Percentiles rank a stretch among this genome's conserved stretches.
Evolutionary conservation across 53 echinoderm and acorn worm genomes (phyloP).

Genomic region (Glandiceps talaboti): DNA sequence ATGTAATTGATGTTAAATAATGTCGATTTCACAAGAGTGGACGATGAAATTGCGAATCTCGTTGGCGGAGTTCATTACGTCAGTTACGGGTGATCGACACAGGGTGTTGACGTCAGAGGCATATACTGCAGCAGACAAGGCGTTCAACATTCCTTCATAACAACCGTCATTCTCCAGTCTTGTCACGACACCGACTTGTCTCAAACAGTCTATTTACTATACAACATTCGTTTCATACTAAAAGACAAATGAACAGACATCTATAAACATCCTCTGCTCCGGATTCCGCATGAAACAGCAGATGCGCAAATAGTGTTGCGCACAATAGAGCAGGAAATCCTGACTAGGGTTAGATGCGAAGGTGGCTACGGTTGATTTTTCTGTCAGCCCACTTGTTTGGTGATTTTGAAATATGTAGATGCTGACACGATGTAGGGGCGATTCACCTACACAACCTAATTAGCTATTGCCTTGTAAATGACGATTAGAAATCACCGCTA

Average conservation of each 20-base stretch:
- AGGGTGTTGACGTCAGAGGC: no score
- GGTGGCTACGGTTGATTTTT: not conserved
- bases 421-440: not conserved
- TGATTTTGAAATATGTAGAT: not conserved
- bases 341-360: not conserved
- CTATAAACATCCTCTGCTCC: not conserved
- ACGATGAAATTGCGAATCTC: no score
- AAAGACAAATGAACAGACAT: not conserved
- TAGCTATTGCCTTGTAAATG: not conserved
- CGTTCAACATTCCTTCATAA: no score
- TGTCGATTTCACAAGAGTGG: no score
- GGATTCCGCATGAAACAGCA: not conserved
- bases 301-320: not conserved
- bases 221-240: no score
- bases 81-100: no score
- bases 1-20: no score
- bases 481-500: not conserved
- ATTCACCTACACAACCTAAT: not conserved
- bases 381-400: not conserved
- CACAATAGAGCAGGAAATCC: not conserved
- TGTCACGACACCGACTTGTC: no score
- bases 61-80: no score
- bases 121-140: no score
- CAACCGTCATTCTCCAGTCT: no score
- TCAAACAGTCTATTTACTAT: no score